Conservation (phyloP, 2,797 vertebrate species). For the Vespertilio murinus region DNA sequence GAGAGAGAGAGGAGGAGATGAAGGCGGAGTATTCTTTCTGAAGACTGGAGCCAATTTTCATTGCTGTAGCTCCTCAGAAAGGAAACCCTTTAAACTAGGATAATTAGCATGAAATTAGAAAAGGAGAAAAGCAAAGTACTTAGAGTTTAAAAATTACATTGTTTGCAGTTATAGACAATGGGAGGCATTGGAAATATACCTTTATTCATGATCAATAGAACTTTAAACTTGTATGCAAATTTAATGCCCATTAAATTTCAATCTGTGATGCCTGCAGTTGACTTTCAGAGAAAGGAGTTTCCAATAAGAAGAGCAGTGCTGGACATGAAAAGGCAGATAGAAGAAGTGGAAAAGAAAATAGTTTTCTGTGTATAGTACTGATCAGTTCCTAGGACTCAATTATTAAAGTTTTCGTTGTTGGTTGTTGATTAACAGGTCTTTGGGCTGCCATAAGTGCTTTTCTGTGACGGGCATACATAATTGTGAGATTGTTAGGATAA, state of each 20-base stretch:
- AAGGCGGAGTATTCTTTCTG: background rate
- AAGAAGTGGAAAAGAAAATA: background rate
- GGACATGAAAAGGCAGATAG: background rate
- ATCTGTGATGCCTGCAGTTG: background rate
- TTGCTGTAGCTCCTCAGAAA: background rate
- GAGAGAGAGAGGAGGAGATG: background rate
- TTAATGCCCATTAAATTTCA: constrained; percentile 45
- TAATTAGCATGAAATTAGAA: constrained; percentile 40
- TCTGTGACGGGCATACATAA: background rate
- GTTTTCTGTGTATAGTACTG: background rate
- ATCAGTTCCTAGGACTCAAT: background rate
- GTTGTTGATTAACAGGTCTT: background rate
- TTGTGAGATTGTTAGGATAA: background rate
- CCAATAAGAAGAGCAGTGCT: background rate
- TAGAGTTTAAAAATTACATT: constrained; percentile 64
- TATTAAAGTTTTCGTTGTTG: background rate
- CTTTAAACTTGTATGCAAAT: too few species aligned
- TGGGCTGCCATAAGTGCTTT: background rate
- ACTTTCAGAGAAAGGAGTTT: constrained; percentile 20
- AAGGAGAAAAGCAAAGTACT: constrained; percentile 34
- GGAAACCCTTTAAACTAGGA: constrained; percentile 39
- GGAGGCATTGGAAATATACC: constrained; percentile 39
- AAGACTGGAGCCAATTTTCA: background rate
- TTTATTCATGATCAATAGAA: constrained; percentile 51
- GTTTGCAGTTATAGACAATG: constrained; percentile 26